Evolutionary conservation across 2,888 invertebrate species (phyloP).

Genomic region (Drosophila antonietae): DNA sequence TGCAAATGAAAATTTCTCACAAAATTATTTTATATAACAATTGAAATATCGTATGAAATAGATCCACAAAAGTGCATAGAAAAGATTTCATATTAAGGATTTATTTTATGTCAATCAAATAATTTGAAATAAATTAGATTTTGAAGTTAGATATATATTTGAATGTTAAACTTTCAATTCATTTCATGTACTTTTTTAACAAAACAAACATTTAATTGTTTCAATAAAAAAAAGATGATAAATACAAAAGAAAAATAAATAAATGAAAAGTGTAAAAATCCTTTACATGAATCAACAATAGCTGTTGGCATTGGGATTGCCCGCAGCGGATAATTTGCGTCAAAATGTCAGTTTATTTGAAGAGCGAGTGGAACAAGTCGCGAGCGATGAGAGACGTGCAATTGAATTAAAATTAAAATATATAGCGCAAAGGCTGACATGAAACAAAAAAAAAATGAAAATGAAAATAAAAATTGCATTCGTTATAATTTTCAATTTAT

Average conservation of each 20-base stretch:
- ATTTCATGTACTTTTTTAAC: background rate
- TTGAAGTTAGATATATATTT: background rate
- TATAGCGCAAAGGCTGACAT: slow-evolving; percentile 41
- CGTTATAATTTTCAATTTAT: slow-evolving; percentile 72
- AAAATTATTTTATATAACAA: background rate
- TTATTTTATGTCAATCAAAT: background rate
- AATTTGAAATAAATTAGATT: background rate
- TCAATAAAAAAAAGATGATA: background rate
- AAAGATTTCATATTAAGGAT: too few relatives aligned
- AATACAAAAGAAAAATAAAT: background rate
- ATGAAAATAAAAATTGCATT: slow-evolving; percentile 21
- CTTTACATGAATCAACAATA: slow-evolving; percentile 43
- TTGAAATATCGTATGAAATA: too few relatives aligned
- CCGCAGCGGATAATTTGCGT: slow-evolving; percentile 74
- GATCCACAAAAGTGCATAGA: too few relatives aligned
- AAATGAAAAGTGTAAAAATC: background rate
- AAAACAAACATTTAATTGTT: background rate
- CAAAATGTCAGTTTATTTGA: slow-evolving; percentile 76
- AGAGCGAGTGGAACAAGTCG: slow-evolving; percentile 51
- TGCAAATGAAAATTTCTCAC: background rate
- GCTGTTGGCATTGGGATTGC: slow-evolving; percentile 47
- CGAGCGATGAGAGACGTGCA: slow-evolving; percentile 63
- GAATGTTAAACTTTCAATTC: background rate
- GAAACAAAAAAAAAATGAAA: slow-evolving; percentile 13
- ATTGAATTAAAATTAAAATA: slow-evolving; percentile 81